A percentile compares a stretch with the other conserved stretches of the same genome.
These are phyloP conservation scores for Platysteira castanea DNA, from an alignment of 2,113 vertebrate genomes.

Conservation along the genomic window DNA sequence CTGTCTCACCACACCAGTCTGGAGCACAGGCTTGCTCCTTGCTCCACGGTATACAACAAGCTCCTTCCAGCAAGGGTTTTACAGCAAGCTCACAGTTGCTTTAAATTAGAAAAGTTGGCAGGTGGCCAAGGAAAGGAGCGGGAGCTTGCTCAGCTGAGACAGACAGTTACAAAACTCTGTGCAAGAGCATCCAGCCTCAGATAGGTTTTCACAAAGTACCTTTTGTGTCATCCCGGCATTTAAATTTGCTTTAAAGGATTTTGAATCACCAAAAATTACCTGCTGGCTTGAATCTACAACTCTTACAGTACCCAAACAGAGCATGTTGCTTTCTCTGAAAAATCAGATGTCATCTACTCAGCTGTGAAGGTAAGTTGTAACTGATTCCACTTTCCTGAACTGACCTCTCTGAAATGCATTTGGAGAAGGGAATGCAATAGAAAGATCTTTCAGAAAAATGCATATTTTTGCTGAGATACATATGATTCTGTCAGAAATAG, in stretches of 20 bases:
- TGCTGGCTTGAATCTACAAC: slow-evolving; percentile 12
- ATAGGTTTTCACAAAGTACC: background rate
- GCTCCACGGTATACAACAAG: background rate
- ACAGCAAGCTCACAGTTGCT: slow-evolving; percentile 78
- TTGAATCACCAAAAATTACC: background rate
- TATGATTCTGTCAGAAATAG: background rate
- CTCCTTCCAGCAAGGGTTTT: slow-evolving; percentile 71
- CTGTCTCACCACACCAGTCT: background rate
- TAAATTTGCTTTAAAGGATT: background rate
- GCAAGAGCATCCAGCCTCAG: slow-evolving; percentile 39
- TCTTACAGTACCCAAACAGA: background rate
- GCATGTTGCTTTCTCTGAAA: background rate
- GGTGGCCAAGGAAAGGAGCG: slow-evolving; percentile 67
- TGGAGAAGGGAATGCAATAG: background rate
- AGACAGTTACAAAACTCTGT: slow-evolving; percentile 63
- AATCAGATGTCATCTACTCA: background rate
- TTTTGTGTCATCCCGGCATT: background rate
- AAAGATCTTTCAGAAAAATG: background rate
- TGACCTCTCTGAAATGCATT: background rate
- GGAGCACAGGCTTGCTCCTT: background rate
- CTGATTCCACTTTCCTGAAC: background rate
- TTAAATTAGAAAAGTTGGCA: slow-evolving; percentile 79
- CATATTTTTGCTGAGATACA: background rate
- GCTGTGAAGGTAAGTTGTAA: slow-evolving; percentile 68
- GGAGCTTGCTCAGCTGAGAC: slow-evolving; percentile 69